phyloP scores from a whole-genome alignment of 2,888 invertebrate species.

The Chrysina gloriosa region DNA sequence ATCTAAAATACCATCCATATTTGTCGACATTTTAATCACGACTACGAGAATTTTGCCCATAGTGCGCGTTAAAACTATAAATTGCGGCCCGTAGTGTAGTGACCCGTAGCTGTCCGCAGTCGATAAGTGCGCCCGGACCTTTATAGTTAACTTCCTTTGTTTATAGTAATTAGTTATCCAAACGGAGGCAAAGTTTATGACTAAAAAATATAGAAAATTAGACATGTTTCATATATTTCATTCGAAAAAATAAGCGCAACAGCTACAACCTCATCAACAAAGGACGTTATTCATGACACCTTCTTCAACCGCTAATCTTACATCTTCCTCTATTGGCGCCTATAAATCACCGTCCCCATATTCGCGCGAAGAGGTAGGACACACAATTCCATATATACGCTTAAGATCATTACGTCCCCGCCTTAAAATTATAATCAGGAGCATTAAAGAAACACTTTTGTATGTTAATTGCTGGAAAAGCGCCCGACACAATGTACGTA shows the following conservation, averaged over 20 bases:
- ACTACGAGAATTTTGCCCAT: too few species aligned
- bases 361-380: neutral
- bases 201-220: constrained; percentile 3
- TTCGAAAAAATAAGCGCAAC: constrained; percentile 10
- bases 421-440: constrained; percentile 14
- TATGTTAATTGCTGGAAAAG: constrained; percentile 25
- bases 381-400: neutral
- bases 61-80: too few species aligned
- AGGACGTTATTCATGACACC: constrained; percentile 16
- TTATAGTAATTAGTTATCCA: too few species aligned
- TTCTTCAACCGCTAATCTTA: constrained; percentile 11
- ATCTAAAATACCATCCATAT: too few species aligned
- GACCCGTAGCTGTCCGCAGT: too few species aligned
- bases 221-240: constrained; percentile 4
- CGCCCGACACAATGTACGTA: neutral
- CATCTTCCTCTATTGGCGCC: neutral
- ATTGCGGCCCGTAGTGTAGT: too few species aligned
- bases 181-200: too few species aligned
- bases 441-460: constrained; percentile 20
- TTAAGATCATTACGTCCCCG: constrained; percentile 5
- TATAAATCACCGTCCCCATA: neutral
- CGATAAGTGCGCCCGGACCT: too few species aligned
- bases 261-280: constrained; percentile 2
- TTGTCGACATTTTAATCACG: too few species aligned
- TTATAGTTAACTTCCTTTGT: too few species aligned